Evolutionary conservation across 2,797 vertebrate genomes (phyloP), one percentile per base, ranked within the genome.

Genomic region (Parauchenoglanis ngamensis): DNA sequence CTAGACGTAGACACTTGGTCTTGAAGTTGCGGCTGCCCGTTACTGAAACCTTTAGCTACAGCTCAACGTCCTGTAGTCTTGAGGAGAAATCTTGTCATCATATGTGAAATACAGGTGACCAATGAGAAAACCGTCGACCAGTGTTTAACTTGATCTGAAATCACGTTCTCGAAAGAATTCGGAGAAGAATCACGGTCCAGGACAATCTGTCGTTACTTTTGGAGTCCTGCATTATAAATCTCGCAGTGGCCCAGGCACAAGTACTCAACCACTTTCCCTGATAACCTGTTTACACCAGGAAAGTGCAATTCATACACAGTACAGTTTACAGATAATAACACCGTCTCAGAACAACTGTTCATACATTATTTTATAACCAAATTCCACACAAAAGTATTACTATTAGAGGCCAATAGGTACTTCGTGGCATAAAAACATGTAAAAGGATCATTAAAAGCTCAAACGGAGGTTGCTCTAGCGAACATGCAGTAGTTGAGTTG

Each of bases 391-490:
- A 15, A 21, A 0, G 23, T 12, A 68, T 54, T 23, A 23, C 40
- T 46, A 25, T 54, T 13, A 35, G 17, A 52, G 40, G 19, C 54
- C 54, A 59, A 7, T 79, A 23, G 15, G 17, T 17, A 56, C 12
- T 44, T 87, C 25, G 7, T 65, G 46, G 28, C 31, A 65, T 67
- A 67, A 84, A 77, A 87, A 57, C 76, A 12, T 8, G 46, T 57
- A 72, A 72, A 85, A 72, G 17, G 7, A 19, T 40, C 83, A 75
- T 40, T 54, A 76, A 83, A 83, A 73, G 85, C 67, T 72, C 25
- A 59, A 59, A 49, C 15, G 25, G 78, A 23, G 40, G 2, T 52
- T 73, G 40, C 19, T 57, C 15, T 46, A 72, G n/a, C 40, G 21
- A 35, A 40, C 61, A 63, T 83, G 70, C 46, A 76, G 73, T 67